Base-by-base conservation (phyloP, 1,140 invertebrate genomes). In the Eueides isabella region DNA sequence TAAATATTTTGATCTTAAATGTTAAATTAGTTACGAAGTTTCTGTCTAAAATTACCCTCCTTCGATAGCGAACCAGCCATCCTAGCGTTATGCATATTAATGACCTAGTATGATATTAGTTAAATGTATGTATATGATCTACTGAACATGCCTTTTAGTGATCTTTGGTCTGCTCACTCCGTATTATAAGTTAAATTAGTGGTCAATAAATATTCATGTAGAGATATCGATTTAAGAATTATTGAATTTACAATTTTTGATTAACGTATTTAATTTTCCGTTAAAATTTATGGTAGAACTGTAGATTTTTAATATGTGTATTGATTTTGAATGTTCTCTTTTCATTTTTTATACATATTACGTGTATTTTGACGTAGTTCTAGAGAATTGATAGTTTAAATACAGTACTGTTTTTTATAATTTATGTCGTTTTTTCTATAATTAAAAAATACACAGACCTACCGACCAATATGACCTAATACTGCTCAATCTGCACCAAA, bases 21-120 rank as follows among this genome's bases (percentile, higher is more conserved):
- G 85, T 82, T 83, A 86, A 86, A 88, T 89, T 90, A 81, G 85
- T 89, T 89, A 85, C 74, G 73, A 86, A 92, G 84, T 92, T 88
- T 84, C 74, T 71, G 72, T 80, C 81, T 85, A 82, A 85, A 85
- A 90, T 87, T 85, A 87, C 80, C 79, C 82, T 76, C 66, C 75
- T 77, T 79, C 80, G 79, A 89, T 88, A 85, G 85, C 83, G 78
- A 71, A 80, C 83, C 83, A 83, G 72, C 76, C 71, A 83, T 80
- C 80, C 81, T 77, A 77, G 80, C 83, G 83, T 80, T 84, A 88
- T 90, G 84, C 86, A 91, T 90, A 90, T 89, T 90, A 86, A 91
- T 88, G 75, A 86, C 70, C 73, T 76, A 74, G 78, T 78, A 81
- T 84, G 83, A 82, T 87, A 85, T 88, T 83, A 85, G 74, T 64